These are phyloP conservation scores for Arge pagana DNA, from an alignment of 2,888 invertebrate genomes.

Conservation along the genomic window DNA sequence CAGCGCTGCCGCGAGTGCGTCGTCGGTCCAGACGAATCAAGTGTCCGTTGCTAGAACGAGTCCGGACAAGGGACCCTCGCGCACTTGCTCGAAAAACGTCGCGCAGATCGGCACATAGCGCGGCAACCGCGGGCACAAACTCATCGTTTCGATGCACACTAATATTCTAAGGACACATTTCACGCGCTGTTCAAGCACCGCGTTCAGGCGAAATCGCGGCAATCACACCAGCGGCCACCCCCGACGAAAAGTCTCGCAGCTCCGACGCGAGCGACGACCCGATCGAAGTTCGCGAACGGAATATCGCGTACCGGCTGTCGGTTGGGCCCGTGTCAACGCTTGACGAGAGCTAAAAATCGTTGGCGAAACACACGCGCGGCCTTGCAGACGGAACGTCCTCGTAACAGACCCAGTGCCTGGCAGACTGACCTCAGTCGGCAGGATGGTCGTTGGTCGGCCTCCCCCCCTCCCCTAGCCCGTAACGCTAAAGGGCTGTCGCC, in stretches of 20 bases:
- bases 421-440: conserved; percentile 56
- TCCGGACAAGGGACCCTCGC: neutral
- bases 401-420: conserved; percentile 55
- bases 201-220: conserved; percentile 11
- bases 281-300: conserved; percentile 33
- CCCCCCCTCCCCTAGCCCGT: conserved; percentile 34
- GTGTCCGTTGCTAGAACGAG: neutral
- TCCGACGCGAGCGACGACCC: conserved; percentile 29
- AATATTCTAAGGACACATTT: conserved; percentile 46
- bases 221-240: conserved; percentile 54
- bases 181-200: conserved; percentile 53
- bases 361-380: conserved; percentile 14
- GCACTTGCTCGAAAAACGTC: neutral
- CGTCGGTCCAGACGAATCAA: neutral
- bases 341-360: too few species aligned
- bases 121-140: neutral
- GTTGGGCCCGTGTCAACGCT: conserved; percentile 41
- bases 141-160: neutral
- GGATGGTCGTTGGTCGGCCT: conserved; percentile 51
- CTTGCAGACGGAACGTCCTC: conserved; percentile 16
- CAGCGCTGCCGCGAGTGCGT: too few species aligned
- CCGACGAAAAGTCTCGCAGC: conserved; percentile 50
- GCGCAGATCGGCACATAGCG: neutral
- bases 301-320: conserved; percentile 55
- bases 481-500: conserved; percentile 22